Evolutionary conservation across 2,888 invertebrate genomes (phyloP).

Genomic region (Branchipolynoe longqiensis): DNA sequence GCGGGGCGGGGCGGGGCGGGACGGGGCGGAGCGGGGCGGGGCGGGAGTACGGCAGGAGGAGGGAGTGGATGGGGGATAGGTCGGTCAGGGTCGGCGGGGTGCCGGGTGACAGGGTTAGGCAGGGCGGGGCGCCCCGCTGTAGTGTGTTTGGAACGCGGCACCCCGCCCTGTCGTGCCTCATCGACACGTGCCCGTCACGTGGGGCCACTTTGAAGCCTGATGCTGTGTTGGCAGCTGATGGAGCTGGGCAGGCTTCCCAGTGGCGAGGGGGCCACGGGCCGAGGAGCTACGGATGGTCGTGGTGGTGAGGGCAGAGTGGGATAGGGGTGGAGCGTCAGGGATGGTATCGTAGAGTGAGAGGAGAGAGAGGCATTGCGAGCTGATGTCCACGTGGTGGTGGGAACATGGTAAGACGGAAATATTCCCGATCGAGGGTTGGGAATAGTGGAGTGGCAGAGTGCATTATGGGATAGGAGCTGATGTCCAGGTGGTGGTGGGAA

Average conservation of each 20-base stretch:
- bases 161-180: not conserved
- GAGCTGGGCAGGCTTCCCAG: no score
- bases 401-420: no score
- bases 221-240: not conserved
- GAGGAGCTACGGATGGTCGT: no score
- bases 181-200: slow-evolving; percentile 20
- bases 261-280: no score
- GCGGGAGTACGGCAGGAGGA: not conserved
- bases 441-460: not conserved
- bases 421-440: no score
- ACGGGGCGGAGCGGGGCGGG: not conserved
- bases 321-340: no score
- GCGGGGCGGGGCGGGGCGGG: not conserved
- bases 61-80: not conserved
- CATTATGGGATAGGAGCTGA: not conserved
- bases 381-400: no score
- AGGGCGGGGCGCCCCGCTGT: not conserved
- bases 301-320: no score
- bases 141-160: not conserved
- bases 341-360: no score
- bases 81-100: not conserved
- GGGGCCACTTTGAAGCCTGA: slow-evolving; percentile 7
- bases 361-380: no score
- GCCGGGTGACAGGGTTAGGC: not conserved
- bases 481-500: no score